A percentile compares a stretch with the other conserved stretches of the same genome.
Conservation (phyloP, 2,888 invertebrate species). For the Xanthia togata region DNA sequence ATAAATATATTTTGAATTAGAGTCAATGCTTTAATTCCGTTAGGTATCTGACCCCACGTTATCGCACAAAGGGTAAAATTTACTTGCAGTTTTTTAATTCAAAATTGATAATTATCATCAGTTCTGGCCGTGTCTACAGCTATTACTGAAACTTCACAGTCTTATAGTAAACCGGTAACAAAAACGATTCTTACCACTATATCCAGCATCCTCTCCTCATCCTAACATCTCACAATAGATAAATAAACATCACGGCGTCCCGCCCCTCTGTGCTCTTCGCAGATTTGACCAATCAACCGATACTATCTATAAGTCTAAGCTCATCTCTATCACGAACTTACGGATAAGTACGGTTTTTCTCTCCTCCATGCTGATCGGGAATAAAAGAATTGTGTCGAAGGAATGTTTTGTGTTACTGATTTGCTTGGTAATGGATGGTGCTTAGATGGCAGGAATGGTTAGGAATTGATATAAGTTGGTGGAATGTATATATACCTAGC, state of each 20-base stretch:
- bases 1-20: too few species aligned
- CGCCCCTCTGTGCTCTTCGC: slow-evolving; percentile 83
- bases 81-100: background rate
- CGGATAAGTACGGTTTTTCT: slow-evolving; percentile 48
- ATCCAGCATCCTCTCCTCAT: slow-evolving; percentile 49
- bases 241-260: slow-evolving; percentile 75
- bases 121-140: background rate
- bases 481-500: background rate
- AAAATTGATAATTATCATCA: too few species aligned
- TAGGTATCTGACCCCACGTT: background rate
- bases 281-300: slow-evolving; percentile 88
- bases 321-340: slow-evolving; percentile 61
- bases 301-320: slow-evolving; percentile 49
- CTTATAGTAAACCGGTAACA: background rate
- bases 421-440: slow-evolving; percentile 38
- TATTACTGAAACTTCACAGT: background rate
- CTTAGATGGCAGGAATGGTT: slow-evolving; percentile 24
- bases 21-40: too few species aligned
- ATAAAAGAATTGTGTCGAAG: slow-evolving; percentile 55
- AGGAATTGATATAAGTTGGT: slow-evolving; percentile 17
- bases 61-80: background rate
- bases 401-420: slow-evolving; percentile 41
- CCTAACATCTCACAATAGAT: slow-evolving; percentile 67
- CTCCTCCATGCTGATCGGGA: slow-evolving; percentile 51
- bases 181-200: slow-evolving; percentile 2